Percentiles rank a stretch among this genome's conserved stretches.
Conservation (phyloP, 2,888 invertebrate genomes). For the Bugulina stolonifera region DNA sequence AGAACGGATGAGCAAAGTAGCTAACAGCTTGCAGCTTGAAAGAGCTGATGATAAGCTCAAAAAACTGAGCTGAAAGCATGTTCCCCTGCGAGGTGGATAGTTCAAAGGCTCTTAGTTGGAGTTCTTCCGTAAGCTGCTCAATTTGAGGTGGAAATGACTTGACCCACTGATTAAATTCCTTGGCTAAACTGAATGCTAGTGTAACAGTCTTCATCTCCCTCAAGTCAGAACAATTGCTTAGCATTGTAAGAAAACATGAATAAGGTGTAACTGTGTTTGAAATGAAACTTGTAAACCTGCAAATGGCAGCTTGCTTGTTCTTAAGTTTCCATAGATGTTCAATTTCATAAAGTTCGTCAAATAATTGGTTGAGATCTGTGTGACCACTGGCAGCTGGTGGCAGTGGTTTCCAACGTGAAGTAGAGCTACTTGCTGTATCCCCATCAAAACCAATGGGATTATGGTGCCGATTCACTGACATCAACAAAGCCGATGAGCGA, state of each 20-base stretch:
- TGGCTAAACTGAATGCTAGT: not conserved
- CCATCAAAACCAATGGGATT: not conserved
- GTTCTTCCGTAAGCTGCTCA: conserved; percentile 11
- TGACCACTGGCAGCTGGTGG: not conserved
- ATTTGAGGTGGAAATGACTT: not conserved
- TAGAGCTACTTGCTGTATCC: too few species aligned
- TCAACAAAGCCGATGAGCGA: not conserved
- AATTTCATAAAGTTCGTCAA: conserved; percentile 7
- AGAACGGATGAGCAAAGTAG: not conserved
- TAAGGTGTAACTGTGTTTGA: not conserved
- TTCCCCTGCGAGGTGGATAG: not conserved
- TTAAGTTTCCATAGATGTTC: not conserved
- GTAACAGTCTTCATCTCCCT: not conserved
- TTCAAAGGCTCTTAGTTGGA: not conserved
- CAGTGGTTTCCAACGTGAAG: not conserved
- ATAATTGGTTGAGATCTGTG: not conserved
- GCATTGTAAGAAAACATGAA: not conserved
- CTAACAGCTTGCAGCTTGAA: not conserved
- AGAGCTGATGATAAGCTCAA: not conserved
- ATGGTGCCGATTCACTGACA: not conserved
- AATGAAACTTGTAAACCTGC: not conserved
- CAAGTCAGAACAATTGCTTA: not conserved
- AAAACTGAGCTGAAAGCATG: not conserved
- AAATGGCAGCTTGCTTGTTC: conserved; percentile 3
- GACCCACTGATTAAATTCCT: conserved; percentile 18